These are phyloP conservation scores for Struthidea cinerea DNA, from an alignment of 2,113 vertebrate genomes.

Conservation along the genomic window DNA sequence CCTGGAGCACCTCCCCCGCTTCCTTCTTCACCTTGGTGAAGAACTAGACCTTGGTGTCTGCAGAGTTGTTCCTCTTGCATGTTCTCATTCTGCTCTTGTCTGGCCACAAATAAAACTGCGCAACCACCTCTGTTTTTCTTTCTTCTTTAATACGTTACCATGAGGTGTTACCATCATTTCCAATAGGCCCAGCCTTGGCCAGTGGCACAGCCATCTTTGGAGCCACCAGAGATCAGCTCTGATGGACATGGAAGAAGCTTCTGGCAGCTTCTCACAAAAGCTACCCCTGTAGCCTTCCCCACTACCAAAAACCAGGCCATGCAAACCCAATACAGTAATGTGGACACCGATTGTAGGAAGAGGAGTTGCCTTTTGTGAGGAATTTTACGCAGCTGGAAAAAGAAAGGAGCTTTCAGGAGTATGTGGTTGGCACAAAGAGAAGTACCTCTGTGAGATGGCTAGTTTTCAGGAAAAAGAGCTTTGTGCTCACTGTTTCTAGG, in stretches of 20 bases:
- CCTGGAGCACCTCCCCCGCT: not conserved
- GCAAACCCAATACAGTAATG: not conserved
- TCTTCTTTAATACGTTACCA: not conserved
- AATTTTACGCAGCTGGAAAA: not conserved
- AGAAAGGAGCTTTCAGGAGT: not conserved
- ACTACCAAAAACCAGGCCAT: not conserved
- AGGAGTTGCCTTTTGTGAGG: not conserved
- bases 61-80: not conserved
- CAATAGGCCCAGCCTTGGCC: not conserved
- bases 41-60: not conserved
- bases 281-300: not conserved
- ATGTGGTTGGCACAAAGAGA: not conserved
- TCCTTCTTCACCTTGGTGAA: not conserved
- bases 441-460: not conserved
- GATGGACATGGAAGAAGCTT: not conserved
- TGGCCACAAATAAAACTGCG: not conserved
- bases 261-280: not conserved
- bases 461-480: not conserved
- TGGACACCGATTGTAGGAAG: not conserved
- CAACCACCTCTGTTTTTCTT: not conserved
- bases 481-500: not conserved
- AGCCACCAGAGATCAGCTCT: not conserved
- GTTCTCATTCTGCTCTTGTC: not conserved
- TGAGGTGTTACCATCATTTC: fast-evolving
- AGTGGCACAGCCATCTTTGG: not conserved